Evolutionary conservation across 2,797 vertebrate genomes (phyloP).

Genomic region (Silurus lanzhouensis): DNA sequence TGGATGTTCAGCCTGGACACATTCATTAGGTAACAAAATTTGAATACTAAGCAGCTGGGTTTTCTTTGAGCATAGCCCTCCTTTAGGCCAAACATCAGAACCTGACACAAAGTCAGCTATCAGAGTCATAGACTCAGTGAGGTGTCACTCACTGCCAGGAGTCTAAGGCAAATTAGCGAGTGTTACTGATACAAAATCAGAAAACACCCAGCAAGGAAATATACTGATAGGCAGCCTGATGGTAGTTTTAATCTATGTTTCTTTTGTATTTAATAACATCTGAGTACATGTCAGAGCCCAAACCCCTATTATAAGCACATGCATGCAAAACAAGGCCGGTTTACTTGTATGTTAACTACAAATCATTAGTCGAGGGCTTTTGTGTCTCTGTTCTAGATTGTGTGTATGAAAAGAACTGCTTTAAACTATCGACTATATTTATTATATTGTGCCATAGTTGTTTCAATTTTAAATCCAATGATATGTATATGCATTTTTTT

Average conservation of each 20-base stretch:
- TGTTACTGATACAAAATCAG: neutral
- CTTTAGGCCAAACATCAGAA: constrained; percentile 40
- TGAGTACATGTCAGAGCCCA: too few relatives aligned
- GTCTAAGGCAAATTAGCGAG: constrained; percentile 1
- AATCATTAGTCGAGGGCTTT: neutral
- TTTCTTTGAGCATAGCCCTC: constrained; percentile 56
- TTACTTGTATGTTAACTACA: neutral
- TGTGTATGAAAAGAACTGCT: neutral
- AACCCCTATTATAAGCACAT: neutral
- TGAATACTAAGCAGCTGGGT: constrained; percentile 86
- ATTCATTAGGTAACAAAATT: too few relatives aligned
- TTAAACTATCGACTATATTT: too few relatives aligned
- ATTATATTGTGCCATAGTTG: too few relatives aligned
- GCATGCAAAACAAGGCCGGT: neutral
- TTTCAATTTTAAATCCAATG: constrained; percentile 1
- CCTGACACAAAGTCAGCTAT: constrained; percentile 24
- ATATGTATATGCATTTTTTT: neutral
- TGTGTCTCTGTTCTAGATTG: neutral
- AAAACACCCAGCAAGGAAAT: neutral
- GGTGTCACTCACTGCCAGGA: neutral
- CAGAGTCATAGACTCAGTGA: neutral
- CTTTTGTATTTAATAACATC: neutral
- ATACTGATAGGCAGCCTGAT: neutral
- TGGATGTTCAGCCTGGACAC: too few relatives aligned
- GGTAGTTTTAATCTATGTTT: neutral